A percentile compares a stretch with the other conserved stretches of the same genome.
phyloP scores from a whole-genome alignment of 2,113 vertebrate species.

The Balaenoptera acutorostrata region DNA sequence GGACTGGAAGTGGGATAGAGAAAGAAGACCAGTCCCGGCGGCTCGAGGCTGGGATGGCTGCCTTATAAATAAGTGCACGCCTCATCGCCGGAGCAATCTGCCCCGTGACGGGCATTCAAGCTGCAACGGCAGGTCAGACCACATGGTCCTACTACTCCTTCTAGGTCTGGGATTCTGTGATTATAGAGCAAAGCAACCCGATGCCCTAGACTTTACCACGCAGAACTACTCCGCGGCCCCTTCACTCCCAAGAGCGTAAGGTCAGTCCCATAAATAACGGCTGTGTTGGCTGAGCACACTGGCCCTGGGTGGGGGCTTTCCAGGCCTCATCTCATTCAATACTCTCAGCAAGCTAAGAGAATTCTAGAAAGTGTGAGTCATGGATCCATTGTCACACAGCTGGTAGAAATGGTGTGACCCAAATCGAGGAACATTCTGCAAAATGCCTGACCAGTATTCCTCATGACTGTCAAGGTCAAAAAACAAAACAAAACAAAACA shows the following conservation, averaged over 20 bases:
- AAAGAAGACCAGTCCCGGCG: not conserved
- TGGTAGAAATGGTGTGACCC: not conserved
- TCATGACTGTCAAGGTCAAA: not conserved
- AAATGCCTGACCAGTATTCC: not conserved
- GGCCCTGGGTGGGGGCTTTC: not conserved
- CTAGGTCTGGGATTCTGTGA: not conserved
- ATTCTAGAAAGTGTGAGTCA: not conserved
- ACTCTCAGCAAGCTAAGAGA: not conserved
- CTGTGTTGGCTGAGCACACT: fast-evolving
- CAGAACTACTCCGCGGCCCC: not conserved
- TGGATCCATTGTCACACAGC: not conserved
- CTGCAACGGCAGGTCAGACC: not conserved
- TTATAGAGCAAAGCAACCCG: not conserved
- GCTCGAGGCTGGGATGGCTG: not conserved
- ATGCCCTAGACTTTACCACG: fast-evolving
- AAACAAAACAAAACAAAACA: not conserved
- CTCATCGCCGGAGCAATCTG: not conserved
- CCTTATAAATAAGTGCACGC: fast-evolving
- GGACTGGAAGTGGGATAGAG: not conserved
- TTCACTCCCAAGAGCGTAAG: not conserved
- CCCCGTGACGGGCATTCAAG: not conserved
- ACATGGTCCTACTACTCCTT: not conserved
- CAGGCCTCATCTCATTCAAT: not conserved
- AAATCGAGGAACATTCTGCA: not conserved
- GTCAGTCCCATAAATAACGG: not conserved